Evolutionary conservation across 2,797 vertebrate species (phyloP), one percentile per base, ranked within the genome.

Genomic region (Pseudochirops cupreus): DNA sequence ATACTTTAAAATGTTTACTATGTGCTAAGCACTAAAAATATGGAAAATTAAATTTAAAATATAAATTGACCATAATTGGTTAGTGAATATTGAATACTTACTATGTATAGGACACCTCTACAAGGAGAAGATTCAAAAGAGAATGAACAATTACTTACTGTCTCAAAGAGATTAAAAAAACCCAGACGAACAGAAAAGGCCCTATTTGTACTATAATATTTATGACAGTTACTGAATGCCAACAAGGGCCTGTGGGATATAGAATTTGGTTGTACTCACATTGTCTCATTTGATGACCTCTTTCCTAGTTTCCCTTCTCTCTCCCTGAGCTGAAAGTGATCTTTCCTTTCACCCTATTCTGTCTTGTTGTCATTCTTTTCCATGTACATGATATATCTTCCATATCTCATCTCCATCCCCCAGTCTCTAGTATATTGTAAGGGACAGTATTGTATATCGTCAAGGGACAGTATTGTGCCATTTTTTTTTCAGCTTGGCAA

Each of bases 1-100:
- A 87, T 95, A 92, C 52, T 92, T 91, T 18, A 74, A 46, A 74
- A 91, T 16, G 55, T 21, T 59, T 94, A 91, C 33, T 96, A 14
- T 82, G 1, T 96, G 53, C 28, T 14, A 3, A 82, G 24, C 46
- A 62, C 50, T 91, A 24, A 74, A 74, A 82, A 82, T 82, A 26
- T 82, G 74, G 21, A 46, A 67, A 82, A 82, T 82, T 82, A 9
- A 74, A 82, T 82, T 24, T 82, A 82, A 82, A 82, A 82, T 46
- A 82, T 10, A 82, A 82, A 82, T 82, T 46, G 39, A 4, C 39
- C 39, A 46, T 82, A 46, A 82, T 46, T 46, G 7, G 39, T 82
- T 82, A 26, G 21, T 46, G 74, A 82, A 82, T 46, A 39, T 46
- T 46, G n/a, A 82, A 24, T 26, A 46, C 39, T 82, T 24, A 26